Evolutionary conservation across 2,888 invertebrate species (phyloP), one percentile per base, ranked within the genome.

Genomic region (Hydropsyche betteni): DNA sequence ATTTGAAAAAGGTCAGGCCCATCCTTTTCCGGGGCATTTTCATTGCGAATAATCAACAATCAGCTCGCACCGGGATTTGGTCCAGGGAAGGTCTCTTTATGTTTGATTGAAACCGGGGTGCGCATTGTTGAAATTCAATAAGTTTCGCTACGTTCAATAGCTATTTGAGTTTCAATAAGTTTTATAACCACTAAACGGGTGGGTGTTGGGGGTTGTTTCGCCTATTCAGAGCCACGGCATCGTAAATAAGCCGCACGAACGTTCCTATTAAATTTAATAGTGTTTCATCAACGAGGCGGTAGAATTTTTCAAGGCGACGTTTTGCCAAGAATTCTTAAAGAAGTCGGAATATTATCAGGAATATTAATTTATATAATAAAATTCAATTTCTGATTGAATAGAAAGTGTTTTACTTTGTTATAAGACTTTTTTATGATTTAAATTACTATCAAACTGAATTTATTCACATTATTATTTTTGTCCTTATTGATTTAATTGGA

Each of bases 11-110:
- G 64, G 64, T 64, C 64, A 36, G 36, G 36, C 12, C 44, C 64
- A 64, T 64, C 64, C 64, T 55, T 55, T 55, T 64, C 34, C 36
- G 64, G 34, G 34, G 36, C 36, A 36, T 64, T 64, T 64, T 64
- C 64, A 64, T 64, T 64, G 64, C 64, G 12, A 36, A 64, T 64
- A 64, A 64, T 64, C 64, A 64, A 64, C 64, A 64, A 64, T 64
- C 64, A 64, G 64, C 64, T 64, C 34, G 36, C 64, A 64, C 6
- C 44, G 64, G 55, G 64, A 64, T 64, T 64, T 36, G 36, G 36
- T 8, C 36, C 36, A 10, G 24, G 24, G 33, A 5, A 36, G 34
- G 8, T 36, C 10, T 44, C 36, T 64, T 64, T 64, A 64, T 12
- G 64, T 64, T 64, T 64, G 64, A 64, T 64, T 64, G 64, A 64